These are phyloP conservation scores for Atherinomorus stipes DNA, from an alignment of 2,113 vertebrate species.

Conservation along the genomic window DNA sequence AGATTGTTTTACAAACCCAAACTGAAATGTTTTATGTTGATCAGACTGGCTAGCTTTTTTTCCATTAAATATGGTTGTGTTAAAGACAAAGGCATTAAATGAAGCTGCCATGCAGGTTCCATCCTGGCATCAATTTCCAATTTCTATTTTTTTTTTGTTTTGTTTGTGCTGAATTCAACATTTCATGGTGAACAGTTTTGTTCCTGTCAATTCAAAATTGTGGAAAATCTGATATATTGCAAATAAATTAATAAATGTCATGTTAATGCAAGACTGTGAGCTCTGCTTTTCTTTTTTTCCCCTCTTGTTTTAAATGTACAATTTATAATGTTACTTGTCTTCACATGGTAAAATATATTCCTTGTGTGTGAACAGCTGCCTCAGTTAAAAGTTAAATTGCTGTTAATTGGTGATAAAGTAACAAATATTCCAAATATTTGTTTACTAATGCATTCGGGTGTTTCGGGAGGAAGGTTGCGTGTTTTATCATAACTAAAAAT, in stretches of 20 bases:
- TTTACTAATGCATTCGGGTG: neutral
- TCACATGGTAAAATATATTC: too few species aligned
- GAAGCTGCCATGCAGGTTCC: slow-evolving; percentile 27
- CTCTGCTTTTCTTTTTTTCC: slow-evolving; percentile 18
- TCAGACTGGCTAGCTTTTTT: slow-evolving; percentile 6
- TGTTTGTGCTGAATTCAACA: slow-evolving; percentile 72
- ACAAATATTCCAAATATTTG: neutral
- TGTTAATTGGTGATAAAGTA: neutral
- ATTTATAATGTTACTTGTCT: too few species aligned
- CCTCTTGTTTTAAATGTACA: too few species aligned
- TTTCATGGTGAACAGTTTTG: slow-evolving; percentile 79
- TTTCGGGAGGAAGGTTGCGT: neutral
- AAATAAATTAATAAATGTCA: slow-evolving; percentile 82
- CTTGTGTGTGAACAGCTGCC: too few species aligned
- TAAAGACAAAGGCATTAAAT: slow-evolving; percentile 17
- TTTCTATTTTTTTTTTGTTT: slow-evolving; percentile 32
- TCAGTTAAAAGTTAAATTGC: neutral
- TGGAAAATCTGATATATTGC: slow-evolving; percentile 82
- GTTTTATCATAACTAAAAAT: neutral
- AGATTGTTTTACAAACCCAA: slow-evolving; percentile 24
- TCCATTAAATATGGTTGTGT: slow-evolving; percentile 29
- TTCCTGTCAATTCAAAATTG: slow-evolving; percentile 77
- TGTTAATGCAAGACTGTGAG: slow-evolving; percentile 49
- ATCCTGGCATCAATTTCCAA: slow-evolving; percentile 47
- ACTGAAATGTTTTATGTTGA: slow-evolving; percentile 43